Percentiles rank a stretch among this genome's conserved stretches.
These are phyloP conservation scores for Andrena bucephala DNA, from an alignment of 2,888 invertebrate species.

Conservation along the genomic window DNA sequence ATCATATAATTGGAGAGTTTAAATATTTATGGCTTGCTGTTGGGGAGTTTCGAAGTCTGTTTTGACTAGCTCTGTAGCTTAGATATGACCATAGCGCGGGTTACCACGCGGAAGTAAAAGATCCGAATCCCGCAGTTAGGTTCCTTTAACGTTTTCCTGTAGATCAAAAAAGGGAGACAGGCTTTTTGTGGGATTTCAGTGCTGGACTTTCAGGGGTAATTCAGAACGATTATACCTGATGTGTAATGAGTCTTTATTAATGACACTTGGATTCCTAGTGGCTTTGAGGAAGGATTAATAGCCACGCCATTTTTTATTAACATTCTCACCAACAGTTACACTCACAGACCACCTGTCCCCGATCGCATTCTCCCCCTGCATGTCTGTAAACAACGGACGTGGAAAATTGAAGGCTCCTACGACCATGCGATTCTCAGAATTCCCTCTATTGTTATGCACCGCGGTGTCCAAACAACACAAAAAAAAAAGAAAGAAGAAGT, in stretches of 20 bases:
- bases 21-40: neutral
- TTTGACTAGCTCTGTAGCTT: neutral
- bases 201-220: no score
- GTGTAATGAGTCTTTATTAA: no score
- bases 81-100: neutral
- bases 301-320: no score
- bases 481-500: constrained; percentile 2
- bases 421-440: constrained; percentile 21
- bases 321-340: no score
- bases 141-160: no score
- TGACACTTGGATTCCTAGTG: no score
- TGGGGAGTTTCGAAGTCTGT: neutral
- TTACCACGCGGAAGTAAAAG: neutral
- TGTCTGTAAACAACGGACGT: constrained; percentile 14
- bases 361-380: neutral
- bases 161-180: no score
- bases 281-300: no score
- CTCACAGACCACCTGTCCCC: neutral
- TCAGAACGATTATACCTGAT: no score
- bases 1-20: neutral
- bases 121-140: neutral
- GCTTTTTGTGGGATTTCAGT: no score
- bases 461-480: constrained; percentile 16
- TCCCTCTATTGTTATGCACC: constrained; percentile 3
- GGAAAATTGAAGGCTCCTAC: neutral